phyloP scores from a whole-genome alignment of 2,888 invertebrate species.

The Drosophila neoperkinsi region DNA sequence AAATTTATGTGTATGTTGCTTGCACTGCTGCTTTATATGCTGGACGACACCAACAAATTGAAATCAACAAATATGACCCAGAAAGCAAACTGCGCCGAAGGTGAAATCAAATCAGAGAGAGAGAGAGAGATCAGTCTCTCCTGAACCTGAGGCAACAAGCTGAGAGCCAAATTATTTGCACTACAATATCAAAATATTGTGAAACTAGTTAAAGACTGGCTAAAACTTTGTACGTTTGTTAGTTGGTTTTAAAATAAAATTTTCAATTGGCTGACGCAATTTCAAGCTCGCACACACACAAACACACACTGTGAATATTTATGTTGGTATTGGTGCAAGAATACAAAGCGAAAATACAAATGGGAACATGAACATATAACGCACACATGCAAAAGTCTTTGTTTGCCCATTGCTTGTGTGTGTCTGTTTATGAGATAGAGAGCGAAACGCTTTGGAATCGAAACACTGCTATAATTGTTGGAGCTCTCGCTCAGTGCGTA shows the following conservation, averaged over 20 bases:
- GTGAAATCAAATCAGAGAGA: slow-evolving; percentile 59
- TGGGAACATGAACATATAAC: slow-evolving; percentile 70
- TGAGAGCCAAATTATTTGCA: slow-evolving; percentile 7
- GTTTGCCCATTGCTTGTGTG: slow-evolving; percentile 54
- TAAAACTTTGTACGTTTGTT: slow-evolving; percentile 25
- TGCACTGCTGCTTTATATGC: neutral
- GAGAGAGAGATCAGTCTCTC: neutral
- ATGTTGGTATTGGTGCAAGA: slow-evolving; percentile 52
- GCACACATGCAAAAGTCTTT: slow-evolving; percentile 62
- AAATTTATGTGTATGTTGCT: slow-evolving; percentile 41
- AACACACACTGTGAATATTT: slow-evolving; percentile 34
- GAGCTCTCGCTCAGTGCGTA: slow-evolving; percentile 10
- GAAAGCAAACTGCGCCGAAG: slow-evolving; percentile 65
- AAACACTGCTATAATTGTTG: slow-evolving; percentile 44
- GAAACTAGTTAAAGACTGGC: slow-evolving; percentile 48
- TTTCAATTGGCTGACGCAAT: slow-evolving; percentile 82
- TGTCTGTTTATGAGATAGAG: slow-evolving; percentile 10
- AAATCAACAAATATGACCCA: slow-evolving; percentile 79
- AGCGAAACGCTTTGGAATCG: slow-evolving; percentile 37
- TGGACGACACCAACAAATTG: slow-evolving; percentile 52
- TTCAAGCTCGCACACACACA: slow-evolving; percentile 56
- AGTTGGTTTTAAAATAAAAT: slow-evolving; percentile 43
- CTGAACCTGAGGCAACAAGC: slow-evolving; percentile 11
- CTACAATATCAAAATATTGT: slow-evolving; percentile 21
- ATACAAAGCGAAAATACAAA: slow-evolving; percentile 65